A percentile compares a stretch with the other conserved stretches of the same genome.
Conservation (phyloP, 2,888 invertebrate genomes). For the Spodoptera littoralis region DNA sequence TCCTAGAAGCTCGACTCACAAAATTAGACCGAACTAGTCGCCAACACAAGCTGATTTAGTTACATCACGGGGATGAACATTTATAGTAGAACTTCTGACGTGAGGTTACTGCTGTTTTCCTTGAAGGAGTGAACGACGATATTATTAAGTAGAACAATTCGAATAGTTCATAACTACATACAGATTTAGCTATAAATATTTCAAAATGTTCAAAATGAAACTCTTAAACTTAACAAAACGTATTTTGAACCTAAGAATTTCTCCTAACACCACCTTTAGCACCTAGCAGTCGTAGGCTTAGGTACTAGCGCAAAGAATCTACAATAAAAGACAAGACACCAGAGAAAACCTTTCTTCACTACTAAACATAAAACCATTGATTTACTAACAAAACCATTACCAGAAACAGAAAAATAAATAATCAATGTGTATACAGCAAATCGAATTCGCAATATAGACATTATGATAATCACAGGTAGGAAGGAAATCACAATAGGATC, state of each 20-base stretch:
- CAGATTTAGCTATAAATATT: no score
- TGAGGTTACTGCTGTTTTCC: no score
- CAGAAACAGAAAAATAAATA: constrained; percentile 23
- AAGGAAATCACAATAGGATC: constrained; percentile 81
- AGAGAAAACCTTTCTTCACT: neutral
- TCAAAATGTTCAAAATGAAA: no score
- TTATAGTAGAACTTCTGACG: constrained; percentile 16
- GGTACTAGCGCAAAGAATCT: no score
- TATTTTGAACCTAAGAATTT: no score
- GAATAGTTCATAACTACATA: no score
- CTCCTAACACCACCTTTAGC: no score
- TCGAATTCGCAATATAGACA: constrained; percentile 69
- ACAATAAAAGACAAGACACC: no score
- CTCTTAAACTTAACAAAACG: no score
- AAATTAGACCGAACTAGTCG: constrained; percentile 40
- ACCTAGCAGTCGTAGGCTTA: no score
- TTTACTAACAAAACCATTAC: constrained; percentile 13
- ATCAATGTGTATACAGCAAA: constrained; percentile 63
- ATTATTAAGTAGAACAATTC: no score
- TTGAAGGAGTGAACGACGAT: no score
- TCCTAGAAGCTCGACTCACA: constrained; percentile 36
- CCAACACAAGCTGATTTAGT: constrained; percentile 39
- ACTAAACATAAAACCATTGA: constrained; percentile 17
- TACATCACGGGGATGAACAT: constrained; percentile 30
- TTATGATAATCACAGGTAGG: constrained; percentile 81